Conservation (phyloP, 2,888 invertebrate genomes). For the Falcaria lacertinaria region DNA sequence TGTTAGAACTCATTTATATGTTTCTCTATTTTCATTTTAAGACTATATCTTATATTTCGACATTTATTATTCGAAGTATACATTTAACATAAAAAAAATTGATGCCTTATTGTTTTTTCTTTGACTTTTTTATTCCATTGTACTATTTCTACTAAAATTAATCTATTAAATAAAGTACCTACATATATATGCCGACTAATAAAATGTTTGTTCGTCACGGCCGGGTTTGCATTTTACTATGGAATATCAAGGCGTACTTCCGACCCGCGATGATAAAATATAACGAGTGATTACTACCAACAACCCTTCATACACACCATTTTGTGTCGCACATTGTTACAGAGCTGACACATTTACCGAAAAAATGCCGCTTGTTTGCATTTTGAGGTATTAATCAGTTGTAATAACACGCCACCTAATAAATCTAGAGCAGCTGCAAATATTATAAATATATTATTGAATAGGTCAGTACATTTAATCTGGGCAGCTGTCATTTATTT, state of each 20-base stretch:
- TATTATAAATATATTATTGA: not conserved
- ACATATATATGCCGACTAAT: too few species aligned
- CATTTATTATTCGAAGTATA: too few species aligned
- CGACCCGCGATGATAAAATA: constrained; percentile 47
- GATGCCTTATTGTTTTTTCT: too few species aligned
- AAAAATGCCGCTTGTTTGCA: constrained; percentile 3
- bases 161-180: too few species aligned
- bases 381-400: constrained; percentile 8
- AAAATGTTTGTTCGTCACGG: constrained; percentile 14
- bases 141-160: too few species aligned
- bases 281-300: constrained; percentile 54
- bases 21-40: too few species aligned
- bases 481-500: too few species aligned
- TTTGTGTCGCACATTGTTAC: constrained; percentile 30
- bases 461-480: too few species aligned
- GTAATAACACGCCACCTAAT: not conserved
- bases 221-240: constrained; percentile 28
- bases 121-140: too few species aligned
- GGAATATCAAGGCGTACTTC: constrained; percentile 53
- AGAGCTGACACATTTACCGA: constrained; percentile 19
- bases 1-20: too few species aligned
- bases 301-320: constrained; percentile 44
- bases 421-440: not conserved
- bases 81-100: too few species aligned
- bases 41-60: too few species aligned